Conservation (phyloP, 2,888 invertebrate species). For the Xiphydria camelus region DNA sequence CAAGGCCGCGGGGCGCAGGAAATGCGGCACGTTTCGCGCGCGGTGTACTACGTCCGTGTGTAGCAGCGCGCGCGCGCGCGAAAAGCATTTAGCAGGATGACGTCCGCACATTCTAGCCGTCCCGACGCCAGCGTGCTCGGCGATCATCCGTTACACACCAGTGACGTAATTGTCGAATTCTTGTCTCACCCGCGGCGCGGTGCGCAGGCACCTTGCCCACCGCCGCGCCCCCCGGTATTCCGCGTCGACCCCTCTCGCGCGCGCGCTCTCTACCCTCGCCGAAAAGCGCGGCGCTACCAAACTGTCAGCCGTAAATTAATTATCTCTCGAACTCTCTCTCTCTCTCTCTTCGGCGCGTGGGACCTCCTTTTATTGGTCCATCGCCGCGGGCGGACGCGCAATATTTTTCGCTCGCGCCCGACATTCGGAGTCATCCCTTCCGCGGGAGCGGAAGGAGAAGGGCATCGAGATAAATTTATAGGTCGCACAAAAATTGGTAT, state of each 20-base stretch:
- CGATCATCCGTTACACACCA: slow-evolving; percentile 55
- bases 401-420: background rate
- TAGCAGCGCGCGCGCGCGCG: too few relatives aligned
- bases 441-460: background rate
- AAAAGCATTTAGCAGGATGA: slow-evolving; percentile 53
- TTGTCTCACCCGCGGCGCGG: slow-evolving; percentile 23
- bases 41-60: too few relatives aligned
- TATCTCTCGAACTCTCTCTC: background rate
- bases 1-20: too few relatives aligned
- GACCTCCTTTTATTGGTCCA: too few relatives aligned
- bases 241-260: slow-evolving; percentile 15
- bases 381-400: background rate
- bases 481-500: too few relatives aligned
- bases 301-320: slow-evolving; percentile 13
- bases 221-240: slow-evolving; percentile 8
- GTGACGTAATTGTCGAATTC: slow-evolving; percentile 57
- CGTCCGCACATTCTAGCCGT: slow-evolving; percentile 54
- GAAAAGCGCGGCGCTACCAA: slow-evolving; percentile 4
- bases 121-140: slow-evolving; percentile 31
- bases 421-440: too few relatives aligned
- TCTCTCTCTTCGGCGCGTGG: too few relatives aligned
- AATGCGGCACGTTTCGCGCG: too few relatives aligned
- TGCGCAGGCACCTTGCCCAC: slow-evolving; percentile 8
- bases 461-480: background rate
- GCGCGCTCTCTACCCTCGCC: slow-evolving; percentile 10